Evolutionary conservation across 2,888 invertebrate genomes (phyloP), one percentile per base, ranked within the genome.

Genomic region (Strigamia maritima): DNA sequence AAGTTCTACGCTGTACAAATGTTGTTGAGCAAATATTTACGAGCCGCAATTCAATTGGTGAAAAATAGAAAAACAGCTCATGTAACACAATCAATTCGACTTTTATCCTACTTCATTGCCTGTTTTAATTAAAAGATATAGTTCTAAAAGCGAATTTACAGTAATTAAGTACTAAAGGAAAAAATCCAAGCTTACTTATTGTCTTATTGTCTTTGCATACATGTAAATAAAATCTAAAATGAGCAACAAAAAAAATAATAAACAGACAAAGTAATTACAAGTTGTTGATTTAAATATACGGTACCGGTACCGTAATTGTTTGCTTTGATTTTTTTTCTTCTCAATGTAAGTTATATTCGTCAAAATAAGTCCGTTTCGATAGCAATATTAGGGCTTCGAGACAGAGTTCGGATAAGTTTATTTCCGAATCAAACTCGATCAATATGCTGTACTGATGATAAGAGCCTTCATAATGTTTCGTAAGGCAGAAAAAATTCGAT

Each of bases 81-180:
- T 24, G 10, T 60, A 60, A 60, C 60, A 60, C 60, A 60, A 60
- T 60, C 60, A 60, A 19, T 19, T 60, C 60, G 60, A 60, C 60
- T 60, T 60, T 60, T 60, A 60, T 60, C 60, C 60, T 8, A 60
- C 60, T 60, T 60, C 10, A 60, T 60, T 60, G 60, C 60, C 60
- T 60, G 60, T 24, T 60, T 60, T 60, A 60, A 60, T 60, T 60
- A 60, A 60, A 60, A 60, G 60, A 60, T 60, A 60, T 60, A 60
- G 60, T 22, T 19, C 22, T 22, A 24, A 49, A 60, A 60, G 60
- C 60, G 24, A 24, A 60, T 60, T 60, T 24, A 60, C 60, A 22
- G 60, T 60, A 44, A 44, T 44, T 44, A 44, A 16, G 31, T 31
- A 31, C 31, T 4, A 44, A 10, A 10, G 14, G 6, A 7, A 10